Conservation (phyloP, 2,888 invertebrate genomes). For the Epistrophe grossulariae region DNA sequence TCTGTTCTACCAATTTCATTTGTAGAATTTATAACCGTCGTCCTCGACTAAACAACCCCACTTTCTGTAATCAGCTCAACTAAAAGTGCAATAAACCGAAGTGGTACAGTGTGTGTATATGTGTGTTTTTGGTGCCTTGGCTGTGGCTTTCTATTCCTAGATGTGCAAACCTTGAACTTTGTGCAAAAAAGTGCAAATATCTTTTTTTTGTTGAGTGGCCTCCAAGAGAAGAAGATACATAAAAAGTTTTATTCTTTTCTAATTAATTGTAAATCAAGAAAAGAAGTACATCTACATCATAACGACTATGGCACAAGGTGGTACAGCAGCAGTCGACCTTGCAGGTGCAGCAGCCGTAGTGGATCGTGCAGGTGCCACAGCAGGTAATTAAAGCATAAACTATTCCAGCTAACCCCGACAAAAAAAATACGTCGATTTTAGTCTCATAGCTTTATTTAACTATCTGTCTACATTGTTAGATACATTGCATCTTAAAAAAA, state of each 20-base stretch:
- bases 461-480: neutral
- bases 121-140: conserved; percentile 36
- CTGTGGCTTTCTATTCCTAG: conserved; percentile 32
- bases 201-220: conserved; percentile 39
- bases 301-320: conserved; percentile 51
- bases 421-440: neutral
- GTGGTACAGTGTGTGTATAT: conserved; percentile 24
- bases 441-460: neutral
- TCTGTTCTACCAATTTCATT: neutral
- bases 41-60: neutral
- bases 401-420: conserved; percentile 1
- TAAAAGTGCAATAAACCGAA: conserved; percentile 40
- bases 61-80: neutral
- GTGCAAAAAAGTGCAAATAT: conserved; percentile 59
- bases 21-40: neutral
- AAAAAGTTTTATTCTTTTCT: conserved; percentile 17
- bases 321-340: conserved; percentile 63
- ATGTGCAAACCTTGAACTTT: conserved; percentile 69
- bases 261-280: conserved; percentile 50
- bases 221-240: neutral
- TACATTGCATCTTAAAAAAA: neutral
- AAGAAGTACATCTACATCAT: neutral
- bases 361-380: conserved; percentile 50
- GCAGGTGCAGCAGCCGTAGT: conserved; percentile 56
- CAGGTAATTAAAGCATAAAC: conserved; percentile 35